phyloP scores from a whole-genome alignment of 2,797 vertebrate genomes.

The Ispidina picta region DNA sequence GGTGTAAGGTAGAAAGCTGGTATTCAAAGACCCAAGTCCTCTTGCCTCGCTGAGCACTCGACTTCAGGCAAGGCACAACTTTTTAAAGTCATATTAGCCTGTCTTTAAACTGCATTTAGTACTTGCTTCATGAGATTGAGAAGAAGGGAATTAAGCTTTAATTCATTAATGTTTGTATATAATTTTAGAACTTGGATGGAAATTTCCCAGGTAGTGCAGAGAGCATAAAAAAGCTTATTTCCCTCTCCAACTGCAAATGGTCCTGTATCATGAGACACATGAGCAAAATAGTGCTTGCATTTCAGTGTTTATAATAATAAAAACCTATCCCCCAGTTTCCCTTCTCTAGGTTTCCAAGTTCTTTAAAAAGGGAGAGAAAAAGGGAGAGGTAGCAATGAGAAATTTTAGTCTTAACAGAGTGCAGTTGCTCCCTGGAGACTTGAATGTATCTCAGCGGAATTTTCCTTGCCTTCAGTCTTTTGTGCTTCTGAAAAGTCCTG shows the following conservation, averaged over 20 bases:
- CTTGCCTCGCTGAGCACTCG: not conserved
- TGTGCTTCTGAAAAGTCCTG: slow-evolving; percentile 75
- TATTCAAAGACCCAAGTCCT: not conserved
- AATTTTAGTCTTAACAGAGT: slow-evolving; percentile 69
- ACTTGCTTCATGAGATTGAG: not conserved
- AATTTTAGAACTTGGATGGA: slow-evolving; percentile 45
- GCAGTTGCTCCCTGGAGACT: slow-evolving; percentile 75
- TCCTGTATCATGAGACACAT: not conserved
- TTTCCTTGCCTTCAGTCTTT: slow-evolving; percentile 78
- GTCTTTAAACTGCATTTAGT: slow-evolving; percentile 35
- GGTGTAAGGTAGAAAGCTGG: not conserved
- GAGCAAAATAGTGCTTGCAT: slow-evolving; percentile 2
- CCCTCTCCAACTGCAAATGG: not conserved
- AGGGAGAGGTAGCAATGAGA: slow-evolving; percentile 10
- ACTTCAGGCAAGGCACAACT: not conserved
- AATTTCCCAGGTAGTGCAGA: slow-evolving; percentile 30
- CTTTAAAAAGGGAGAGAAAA: not conserved
- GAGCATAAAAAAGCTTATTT: slow-evolving; percentile 16
- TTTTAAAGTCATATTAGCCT: not conserved
- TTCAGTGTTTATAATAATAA: not conserved
- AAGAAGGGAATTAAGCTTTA: slow-evolving; percentile 20
- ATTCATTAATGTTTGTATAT: slow-evolving; percentile 50
- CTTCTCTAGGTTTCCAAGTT: not conserved
- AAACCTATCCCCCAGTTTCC: not conserved
- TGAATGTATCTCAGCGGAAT: slow-evolving; percentile 76